phyloP scores from a whole-genome alignment of 2,797 vertebrate genomes.

The Sebastes iracundus region DNA sequence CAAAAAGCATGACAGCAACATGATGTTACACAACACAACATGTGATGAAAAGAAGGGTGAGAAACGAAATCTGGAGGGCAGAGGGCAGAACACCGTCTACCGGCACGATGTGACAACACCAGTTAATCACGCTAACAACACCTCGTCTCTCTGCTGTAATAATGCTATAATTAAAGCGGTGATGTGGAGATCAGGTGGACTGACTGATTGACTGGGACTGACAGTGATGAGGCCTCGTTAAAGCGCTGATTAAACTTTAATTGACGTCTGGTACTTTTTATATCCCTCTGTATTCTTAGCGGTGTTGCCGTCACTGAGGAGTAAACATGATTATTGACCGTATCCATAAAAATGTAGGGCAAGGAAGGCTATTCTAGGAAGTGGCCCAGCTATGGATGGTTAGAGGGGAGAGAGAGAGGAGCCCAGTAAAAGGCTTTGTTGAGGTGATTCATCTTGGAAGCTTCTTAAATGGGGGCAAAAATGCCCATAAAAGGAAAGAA shows the following conservation, averaged over 20 bases:
- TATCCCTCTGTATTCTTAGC: slow-evolving; percentile 26
- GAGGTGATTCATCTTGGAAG: slow-evolving; percentile 61
- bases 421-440: slow-evolving; percentile 32
- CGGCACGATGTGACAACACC: slow-evolving; percentile 3
- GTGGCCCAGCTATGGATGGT: slow-evolving; percentile 35
- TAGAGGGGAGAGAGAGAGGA: slow-evolving; percentile 14
- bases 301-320: neutral
- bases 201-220: slow-evolving; percentile 5
- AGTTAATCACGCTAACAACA: slow-evolving; percentile 35
- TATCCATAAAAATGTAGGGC: slow-evolving; percentile 47
- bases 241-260: slow-evolving; percentile 42
- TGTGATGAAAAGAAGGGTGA: neutral
- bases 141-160: neutral
- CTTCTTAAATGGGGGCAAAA: slow-evolving; percentile 37
- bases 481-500: slow-evolving; percentile 54
- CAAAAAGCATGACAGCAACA: neutral
- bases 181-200: slow-evolving; percentile 42
- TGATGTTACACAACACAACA: neutral
- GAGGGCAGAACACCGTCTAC: neutral
- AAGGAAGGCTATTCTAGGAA: slow-evolving; percentile 45
- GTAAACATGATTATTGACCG: slow-evolving; percentile 53
- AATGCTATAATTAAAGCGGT: slow-evolving; percentile 22
- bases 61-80: neutral
- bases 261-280: slow-evolving; percentile 38
- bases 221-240: slow-evolving; percentile 27